Evolutionary conservation across 2,113 vertebrate genomes (phyloP).

Genomic region (Oncorhynchus masou): DNA sequence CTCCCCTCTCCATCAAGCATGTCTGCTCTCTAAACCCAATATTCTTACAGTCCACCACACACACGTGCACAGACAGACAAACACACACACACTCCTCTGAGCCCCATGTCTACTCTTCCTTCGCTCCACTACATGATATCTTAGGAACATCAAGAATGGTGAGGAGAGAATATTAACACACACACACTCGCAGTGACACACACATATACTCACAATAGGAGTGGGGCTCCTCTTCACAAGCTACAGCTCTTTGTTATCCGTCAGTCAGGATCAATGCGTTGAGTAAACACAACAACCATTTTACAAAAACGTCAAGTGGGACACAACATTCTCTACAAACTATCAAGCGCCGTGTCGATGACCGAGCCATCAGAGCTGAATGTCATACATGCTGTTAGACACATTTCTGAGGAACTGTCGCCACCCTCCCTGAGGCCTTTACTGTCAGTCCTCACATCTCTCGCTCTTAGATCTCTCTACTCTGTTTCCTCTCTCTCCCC

Average conservation of each 20-base stretch:
- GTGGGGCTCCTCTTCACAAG: neutral
- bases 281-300: neutral
- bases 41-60: slow-evolving; percentile 60
- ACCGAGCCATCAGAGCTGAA: slow-evolving; percentile 58
- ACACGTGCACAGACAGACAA: slow-evolving; percentile 22
- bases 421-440: slow-evolving; percentile 16
- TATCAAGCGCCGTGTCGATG: slow-evolving; percentile 21
- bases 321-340: neutral
- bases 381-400: slow-evolving; percentile 61
- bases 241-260: neutral
- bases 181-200: neutral
- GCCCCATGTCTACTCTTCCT: slow-evolving; percentile 18
- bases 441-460: slow-evolving; percentile 23
- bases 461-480: neutral
- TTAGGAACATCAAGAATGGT: neutral
- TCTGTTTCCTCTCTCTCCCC: neutral
- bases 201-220: neutral
- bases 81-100: neutral
- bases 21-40: slow-evolving; percentile 43
- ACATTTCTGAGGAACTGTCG: slow-evolving; percentile 40
- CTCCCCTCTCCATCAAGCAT: slow-evolving; percentile 34
- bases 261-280: neutral
- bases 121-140: neutral
- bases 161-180: slow-evolving; percentile 5
- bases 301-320: neutral